Percentiles rank a stretch among this genome's conserved stretches.
Evolutionary conservation across 2,113 vertebrate species (phyloP).

Genomic region (Polypterus bichir): DNA sequence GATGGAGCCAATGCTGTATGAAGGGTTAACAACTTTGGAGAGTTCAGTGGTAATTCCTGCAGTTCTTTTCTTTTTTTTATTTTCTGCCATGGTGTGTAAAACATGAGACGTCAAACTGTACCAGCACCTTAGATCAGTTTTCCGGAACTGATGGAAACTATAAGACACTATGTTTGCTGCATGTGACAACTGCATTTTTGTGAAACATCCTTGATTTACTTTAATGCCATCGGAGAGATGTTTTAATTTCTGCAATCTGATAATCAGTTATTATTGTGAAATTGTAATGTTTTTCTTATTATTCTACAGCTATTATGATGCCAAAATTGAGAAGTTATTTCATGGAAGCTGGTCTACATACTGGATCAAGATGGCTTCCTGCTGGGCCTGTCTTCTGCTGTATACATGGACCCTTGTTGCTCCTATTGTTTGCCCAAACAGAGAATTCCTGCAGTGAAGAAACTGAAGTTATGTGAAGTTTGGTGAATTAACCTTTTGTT

Average conservation of each 20-base stretch:
- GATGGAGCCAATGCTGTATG: too few relatives aligned
- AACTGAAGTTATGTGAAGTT: not conserved
- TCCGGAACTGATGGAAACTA: too few relatives aligned
- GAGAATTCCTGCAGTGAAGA: conserved; percentile 44
- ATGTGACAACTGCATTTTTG: too few relatives aligned
- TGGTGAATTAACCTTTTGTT: too few relatives aligned
- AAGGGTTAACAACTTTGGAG: too few relatives aligned
- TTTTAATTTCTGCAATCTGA: not conserved
- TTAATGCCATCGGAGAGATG: not conserved
- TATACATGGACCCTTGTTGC: conserved; percentile 76
- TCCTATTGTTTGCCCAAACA: conserved; percentile 71
- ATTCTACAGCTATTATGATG: conserved; percentile 62
- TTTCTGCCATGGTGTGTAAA: too few relatives aligned
- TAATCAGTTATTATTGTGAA: not conserved
- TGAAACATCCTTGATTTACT: too few relatives aligned
- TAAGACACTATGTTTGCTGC: too few relatives aligned
- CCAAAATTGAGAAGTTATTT: conserved; percentile 79
- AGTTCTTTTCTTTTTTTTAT: too few relatives aligned
- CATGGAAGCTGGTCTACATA: conserved; percentile 81
- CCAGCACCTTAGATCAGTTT: too few relatives aligned
- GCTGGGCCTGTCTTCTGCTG: conserved; percentile 78
- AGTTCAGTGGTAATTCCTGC: too few relatives aligned
- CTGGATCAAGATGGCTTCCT: conserved; percentile 94
- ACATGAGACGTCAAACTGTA: too few relatives aligned
- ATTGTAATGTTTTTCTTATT: not conserved